These are phyloP conservation scores for Caenorhabditis uteleia DNA, from an alignment of 2,888 invertebrate genomes.

Conservation along the genomic window DNA sequence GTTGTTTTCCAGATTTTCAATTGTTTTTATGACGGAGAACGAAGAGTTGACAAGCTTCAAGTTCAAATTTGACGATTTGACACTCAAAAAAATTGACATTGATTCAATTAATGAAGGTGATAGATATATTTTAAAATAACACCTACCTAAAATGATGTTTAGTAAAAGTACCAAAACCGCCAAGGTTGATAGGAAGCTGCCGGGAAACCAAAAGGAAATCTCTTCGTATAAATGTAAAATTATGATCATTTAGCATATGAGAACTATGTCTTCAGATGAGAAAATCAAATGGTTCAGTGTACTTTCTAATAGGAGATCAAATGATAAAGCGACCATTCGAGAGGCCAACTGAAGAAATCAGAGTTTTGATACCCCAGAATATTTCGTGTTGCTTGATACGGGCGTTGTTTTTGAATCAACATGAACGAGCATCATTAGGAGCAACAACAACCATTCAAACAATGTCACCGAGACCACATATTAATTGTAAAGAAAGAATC, in stretches of 20 bases:
- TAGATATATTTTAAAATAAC: too few species aligned
- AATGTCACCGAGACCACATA: too few species aligned
- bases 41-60: slow-evolving; percentile 14
- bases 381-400: slow-evolving; percentile 35
- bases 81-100: slow-evolving; percentile 28
- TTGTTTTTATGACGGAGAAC: slow-evolving; percentile 21
- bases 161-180: slow-evolving; percentile 6
- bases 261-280: slow-evolving; percentile 8
- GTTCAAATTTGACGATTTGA: slow-evolving; percentile 20
- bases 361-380: slow-evolving; percentile 21
- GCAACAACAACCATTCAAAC: too few species aligned
- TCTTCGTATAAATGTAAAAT: slow-evolving; percentile 15
- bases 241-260: not conserved
- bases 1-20: slow-evolving; percentile 28
- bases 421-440: too few species aligned
- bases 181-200: slow-evolving; percentile 21
- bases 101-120: slow-evolving; percentile 7
- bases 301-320: slow-evolving; percentile 31
- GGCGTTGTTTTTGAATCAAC: slow-evolving; percentile 20
- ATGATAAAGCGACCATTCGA: slow-evolving; percentile 22
- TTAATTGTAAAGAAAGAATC: too few species aligned
- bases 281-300: slow-evolving; percentile 6
- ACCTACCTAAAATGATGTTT: not conserved
- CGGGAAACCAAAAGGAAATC: slow-evolving; percentile 24
- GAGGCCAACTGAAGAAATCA: not conserved